Percentiles rank a stretch among this genome's conserved stretches.
Evolutionary conservation across 1,140 invertebrate genomes (phyloP).

Genomic region (Hylaeus anthracinus): DNA sequence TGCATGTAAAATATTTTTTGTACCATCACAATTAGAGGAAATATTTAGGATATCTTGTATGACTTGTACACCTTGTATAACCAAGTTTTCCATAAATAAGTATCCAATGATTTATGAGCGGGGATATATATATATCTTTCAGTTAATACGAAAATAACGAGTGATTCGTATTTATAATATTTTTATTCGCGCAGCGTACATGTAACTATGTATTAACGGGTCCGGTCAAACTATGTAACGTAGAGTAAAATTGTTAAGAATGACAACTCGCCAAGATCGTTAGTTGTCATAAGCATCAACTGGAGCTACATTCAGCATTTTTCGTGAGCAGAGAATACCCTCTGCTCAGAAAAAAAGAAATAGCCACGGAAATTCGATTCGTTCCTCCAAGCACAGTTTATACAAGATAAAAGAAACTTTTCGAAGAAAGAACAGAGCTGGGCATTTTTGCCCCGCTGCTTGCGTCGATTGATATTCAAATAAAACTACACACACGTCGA

Average conservation of each 20-base stretch:
- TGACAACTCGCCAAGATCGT: neutral
- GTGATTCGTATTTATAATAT: neutral
- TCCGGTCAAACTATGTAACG: slow-evolving; percentile 15
- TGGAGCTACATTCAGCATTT: neutral
- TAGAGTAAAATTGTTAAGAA: slow-evolving; percentile 8
- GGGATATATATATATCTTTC: neutral
- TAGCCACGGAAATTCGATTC: neutral
- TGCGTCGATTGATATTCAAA: slow-evolving; percentile 10
- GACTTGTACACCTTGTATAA: too few relatives aligned
- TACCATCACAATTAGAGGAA: too few relatives aligned
- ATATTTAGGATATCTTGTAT: too few relatives aligned
- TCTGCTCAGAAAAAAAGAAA: neutral
- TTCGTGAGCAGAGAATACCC: neutral
- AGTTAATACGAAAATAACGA: neutral
- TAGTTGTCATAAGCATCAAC: slow-evolving; percentile 17
- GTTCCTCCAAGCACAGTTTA: slow-evolving; percentile 41
- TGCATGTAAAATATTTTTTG: too few relatives aligned
- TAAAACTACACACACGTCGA: neutral
- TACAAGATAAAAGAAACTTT: neutral
- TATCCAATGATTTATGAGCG: too few relatives aligned
- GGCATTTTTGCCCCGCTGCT: neutral
- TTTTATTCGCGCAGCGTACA: neutral
- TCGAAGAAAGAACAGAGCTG: neutral
- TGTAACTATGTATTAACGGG: neutral
- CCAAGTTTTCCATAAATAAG: too few relatives aligned